Evolutionary conservation across 2,888 invertebrate species (phyloP).

Genomic region (Nomada fucata): DNA sequence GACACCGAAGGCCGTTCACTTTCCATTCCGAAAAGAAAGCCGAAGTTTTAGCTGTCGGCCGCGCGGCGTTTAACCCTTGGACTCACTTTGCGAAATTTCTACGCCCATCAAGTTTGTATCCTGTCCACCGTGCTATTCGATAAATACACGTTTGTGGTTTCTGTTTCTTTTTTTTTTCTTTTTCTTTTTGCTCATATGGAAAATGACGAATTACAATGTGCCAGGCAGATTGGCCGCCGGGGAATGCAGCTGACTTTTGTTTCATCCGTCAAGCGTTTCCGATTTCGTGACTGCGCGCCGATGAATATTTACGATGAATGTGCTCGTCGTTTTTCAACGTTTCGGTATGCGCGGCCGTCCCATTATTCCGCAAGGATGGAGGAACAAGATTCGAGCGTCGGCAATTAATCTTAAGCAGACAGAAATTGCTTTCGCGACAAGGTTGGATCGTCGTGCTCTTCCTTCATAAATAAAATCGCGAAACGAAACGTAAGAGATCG

Average conservation of each 20-base stretch:
- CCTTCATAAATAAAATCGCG: not conserved
- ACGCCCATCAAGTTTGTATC: not conserved
- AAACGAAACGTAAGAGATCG: not conserved
- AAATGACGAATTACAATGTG: not conserved
- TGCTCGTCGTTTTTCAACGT: not conserved
- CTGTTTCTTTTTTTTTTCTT: no score
- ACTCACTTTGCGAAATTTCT: conserved; percentile 43
- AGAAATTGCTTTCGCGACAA: not conserved
- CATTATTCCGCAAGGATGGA: not conserved
- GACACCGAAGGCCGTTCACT: conserved; percentile 69
- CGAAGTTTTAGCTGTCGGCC: conserved; percentile 53
- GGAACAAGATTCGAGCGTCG: not conserved
- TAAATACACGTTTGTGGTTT: not conserved
- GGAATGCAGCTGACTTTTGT: not conserved
- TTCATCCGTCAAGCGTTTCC: not conserved
- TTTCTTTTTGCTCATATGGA: no score
- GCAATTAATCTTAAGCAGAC: not conserved
- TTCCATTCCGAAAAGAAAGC: conserved; percentile 74
- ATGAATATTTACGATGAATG: conserved; percentile 16
- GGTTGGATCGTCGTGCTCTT: no score
- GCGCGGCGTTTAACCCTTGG: conserved; percentile 62
- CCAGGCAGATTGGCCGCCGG: not conserved
- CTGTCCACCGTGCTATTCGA: not conserved
- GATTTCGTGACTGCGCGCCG: not conserved
- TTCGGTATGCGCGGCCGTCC: not conserved